Evolutionary conservation across 2,888 invertebrate genomes (phyloP).

Genomic region (Drosophila setosimentum): DNA sequence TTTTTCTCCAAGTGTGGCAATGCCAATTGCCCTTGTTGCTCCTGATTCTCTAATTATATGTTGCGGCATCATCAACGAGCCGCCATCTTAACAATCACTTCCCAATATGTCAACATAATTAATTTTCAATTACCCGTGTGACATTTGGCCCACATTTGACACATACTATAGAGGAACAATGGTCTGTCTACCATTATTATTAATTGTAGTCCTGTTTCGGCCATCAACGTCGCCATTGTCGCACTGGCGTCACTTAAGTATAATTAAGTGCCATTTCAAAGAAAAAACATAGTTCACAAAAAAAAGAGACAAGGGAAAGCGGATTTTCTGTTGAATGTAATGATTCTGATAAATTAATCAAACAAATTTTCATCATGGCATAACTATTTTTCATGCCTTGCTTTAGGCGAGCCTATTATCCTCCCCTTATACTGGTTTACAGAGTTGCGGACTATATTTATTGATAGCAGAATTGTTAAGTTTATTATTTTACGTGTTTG

Average conservation of each 20-base stretch:
- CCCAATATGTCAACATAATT: conserved; percentile 80
- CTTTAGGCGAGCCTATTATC: background rate
- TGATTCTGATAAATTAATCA: conserved; percentile 74
- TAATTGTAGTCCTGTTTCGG: conserved; percentile 56
- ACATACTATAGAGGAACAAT: conserved; percentile 17
- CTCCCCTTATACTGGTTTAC: conserved; percentile 9
- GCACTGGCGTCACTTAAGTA: conserved; percentile 66
- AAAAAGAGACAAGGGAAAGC: conserved; percentile 47
- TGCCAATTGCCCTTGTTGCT: background rate
- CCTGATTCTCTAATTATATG: conserved; percentile 57
- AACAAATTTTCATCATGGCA: conserved; percentile 35
- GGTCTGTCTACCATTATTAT: conserved; percentile 64
- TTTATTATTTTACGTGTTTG: background rate
- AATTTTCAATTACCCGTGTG: conserved; percentile 77
- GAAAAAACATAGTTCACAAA: conserved; percentile 66
- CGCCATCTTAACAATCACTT: conserved; percentile 71
- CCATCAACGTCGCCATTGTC: conserved; percentile 43
- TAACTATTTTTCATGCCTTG: conserved; percentile 44
- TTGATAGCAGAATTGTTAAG: background rate
- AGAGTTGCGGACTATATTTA: background rate
- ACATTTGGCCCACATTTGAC: conserved; percentile 46
- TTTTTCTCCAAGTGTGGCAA: background rate
- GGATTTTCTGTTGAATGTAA: conserved; percentile 56
- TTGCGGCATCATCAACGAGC: conserved; percentile 52
- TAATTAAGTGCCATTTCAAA: conserved; percentile 76